A percentile compares a stretch with the other conserved stretches of the same genome.
These are phyloP conservation scores for Hippocampus abdominalis DNA, from an alignment of 2,113 vertebrate species.

Conservation along the genomic window DNA sequence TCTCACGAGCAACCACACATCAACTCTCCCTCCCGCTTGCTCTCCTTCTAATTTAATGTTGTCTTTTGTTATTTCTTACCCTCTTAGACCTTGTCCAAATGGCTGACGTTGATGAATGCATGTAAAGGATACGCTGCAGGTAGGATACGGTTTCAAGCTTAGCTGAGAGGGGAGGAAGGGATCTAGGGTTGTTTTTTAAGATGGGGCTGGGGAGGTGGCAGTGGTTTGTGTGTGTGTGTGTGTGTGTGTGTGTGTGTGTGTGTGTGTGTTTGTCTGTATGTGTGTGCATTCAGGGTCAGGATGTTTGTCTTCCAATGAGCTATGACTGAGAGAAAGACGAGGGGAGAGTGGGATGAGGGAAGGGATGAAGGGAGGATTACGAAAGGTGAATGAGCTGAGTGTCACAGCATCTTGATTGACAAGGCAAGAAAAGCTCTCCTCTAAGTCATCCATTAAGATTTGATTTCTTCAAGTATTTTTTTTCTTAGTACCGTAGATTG, in stretches of 20 bases:
- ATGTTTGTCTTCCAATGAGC: conserved; percentile 82
- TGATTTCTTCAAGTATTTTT: no score
- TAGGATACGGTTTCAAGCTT: conserved; percentile 80
- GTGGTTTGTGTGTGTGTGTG: conserved; percentile 30
- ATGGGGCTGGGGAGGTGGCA: conserved; percentile 46
- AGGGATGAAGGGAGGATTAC: conserved; percentile 49
- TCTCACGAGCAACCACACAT: conserved; percentile 22
- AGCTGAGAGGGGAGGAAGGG: conserved; percentile 63
- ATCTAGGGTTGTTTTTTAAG: conserved; percentile 65
- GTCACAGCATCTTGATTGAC: conserved; percentile 43
- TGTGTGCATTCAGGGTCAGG: conserved; percentile 63
- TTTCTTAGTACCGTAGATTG: not conserved
- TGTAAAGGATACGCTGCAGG: conserved; percentile 80
- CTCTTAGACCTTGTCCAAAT: conserved; percentile 67
- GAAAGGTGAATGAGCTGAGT: conserved; percentile 18
- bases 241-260: conserved; percentile 46
- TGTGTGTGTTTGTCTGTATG: conserved; percentile 23
- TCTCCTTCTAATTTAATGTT: conserved; percentile 57
- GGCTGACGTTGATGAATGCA: conserved; percentile 82
- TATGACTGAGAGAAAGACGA: conserved; percentile 73
- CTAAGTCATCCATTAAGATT: no score
- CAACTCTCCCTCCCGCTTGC: conserved; percentile 26
- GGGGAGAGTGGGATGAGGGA: conserved; percentile 64
- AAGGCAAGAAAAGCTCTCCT: not conserved
- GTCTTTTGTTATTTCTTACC: conserved; percentile 56